Base-by-base conservation (phyloP, 2,888 invertebrate genomes). In the Oscheius onirici region DNA sequence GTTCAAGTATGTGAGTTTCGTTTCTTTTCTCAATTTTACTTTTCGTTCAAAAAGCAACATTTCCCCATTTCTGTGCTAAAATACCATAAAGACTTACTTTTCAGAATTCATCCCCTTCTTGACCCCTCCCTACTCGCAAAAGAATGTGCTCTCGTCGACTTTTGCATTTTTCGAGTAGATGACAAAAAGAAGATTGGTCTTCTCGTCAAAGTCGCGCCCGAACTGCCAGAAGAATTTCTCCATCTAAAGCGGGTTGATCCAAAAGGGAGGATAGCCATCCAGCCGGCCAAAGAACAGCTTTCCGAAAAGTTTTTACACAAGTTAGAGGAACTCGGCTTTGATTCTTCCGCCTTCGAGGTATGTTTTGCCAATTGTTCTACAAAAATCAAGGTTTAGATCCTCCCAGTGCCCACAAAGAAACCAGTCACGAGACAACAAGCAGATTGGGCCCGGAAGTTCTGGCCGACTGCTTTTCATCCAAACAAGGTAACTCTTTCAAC, bases 401-500 rank as follows among this genome's bases (percentile, higher is more conserved):
- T 66, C 13, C n/a, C 28, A 15, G 66, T 71, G n/a, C 71, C 71
- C 11, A 11, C 55, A 13, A 28, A 52, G 10, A 65, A 57, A 17
- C 71, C 71, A 3, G 20, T 28, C 17, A 71, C 71, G 15, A 20
- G 57, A n/a, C n/a, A 20, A 40, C 71, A 71, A 40, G 51, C 51
- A 28, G 57, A 66, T 8, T 71, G 66, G 65, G 65, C 71, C 15
- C 40, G 57, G 24, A 28, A 57, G 22, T 40, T 54, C 11, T 71
- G 71, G 71, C 40, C 71, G 3, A 71, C 71, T 1, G 11, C 61
- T 13, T 70, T 63, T 51, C 70, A 70, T 63, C 70, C 70, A 6
- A 49, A 70, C 52, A 49, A 63, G 34, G 60, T 60, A n/a, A 2
- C 2, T 8, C 6, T 55, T 17, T 43, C n/a, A 46, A n/a, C 3